Percentiles rank a stretch among this genome's conserved stretches.
Conservation (phyloP, 2,888 invertebrate species). For the Sinelater perroti region DNA sequence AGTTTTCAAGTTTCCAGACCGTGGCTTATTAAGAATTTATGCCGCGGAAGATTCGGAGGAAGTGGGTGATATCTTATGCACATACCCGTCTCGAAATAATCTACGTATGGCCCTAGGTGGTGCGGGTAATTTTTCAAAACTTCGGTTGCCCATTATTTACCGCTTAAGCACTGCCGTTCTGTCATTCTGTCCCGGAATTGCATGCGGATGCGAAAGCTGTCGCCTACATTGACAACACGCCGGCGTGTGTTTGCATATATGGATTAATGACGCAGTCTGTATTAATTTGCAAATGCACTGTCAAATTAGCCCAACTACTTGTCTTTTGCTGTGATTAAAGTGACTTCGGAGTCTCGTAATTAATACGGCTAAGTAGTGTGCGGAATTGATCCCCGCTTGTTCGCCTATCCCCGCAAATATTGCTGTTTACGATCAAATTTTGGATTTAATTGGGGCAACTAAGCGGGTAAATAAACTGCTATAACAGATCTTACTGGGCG, state of each 20-base stretch:
- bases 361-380: slow-evolving; percentile 35
- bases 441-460: too few species aligned
- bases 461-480: too few species aligned
- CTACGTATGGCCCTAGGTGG: too few species aligned
- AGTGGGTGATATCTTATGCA: slow-evolving; percentile 27
- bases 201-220: slow-evolving; percentile 38
- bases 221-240: slow-evolving; percentile 39
- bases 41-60: slow-evolving; percentile 30
- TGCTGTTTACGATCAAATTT: too few species aligned
- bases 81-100: slow-evolving; percentile 23
- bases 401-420: too few species aligned
- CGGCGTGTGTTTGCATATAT: too few species aligned
- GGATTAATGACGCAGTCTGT: slow-evolving; percentile 45
- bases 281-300: slow-evolving; percentile 46
- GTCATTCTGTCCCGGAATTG: slow-evolving; percentile 40
- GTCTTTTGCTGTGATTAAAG: slow-evolving; percentile 44
- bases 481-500: too few species aligned
- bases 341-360: slow-evolving; percentile 30
- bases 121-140: too few species aligned
- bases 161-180: slow-evolving; percentile 1
- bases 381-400: slow-evolving; percentile 28
- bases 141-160: too few species aligned
- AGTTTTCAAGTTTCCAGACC: slow-evolving; percentile 44
- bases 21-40: slow-evolving; percentile 48
- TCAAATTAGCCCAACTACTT: slow-evolving; percentile 43